Evolutionary conservation across 2,113 vertebrate genomes (phyloP), one percentile per base, ranked within the genome.

Genomic region (Ctenodactylus gundi): DNA sequence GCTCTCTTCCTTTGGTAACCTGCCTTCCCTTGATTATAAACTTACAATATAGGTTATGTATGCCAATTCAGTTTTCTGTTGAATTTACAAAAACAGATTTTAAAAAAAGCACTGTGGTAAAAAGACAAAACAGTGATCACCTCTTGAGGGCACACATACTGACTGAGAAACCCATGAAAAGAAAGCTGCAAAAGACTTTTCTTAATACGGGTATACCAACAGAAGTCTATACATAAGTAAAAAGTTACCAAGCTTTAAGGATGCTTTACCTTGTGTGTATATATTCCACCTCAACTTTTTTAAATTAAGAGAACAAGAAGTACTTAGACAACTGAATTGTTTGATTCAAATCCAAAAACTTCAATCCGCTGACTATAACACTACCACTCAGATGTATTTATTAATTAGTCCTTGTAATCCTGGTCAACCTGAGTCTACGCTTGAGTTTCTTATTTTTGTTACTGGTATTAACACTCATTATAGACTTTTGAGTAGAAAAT

Each of bases 21-120:
- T 57, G 41, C 14, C 77, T 95, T 88, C 80, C 57, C 85, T 44
- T 75, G 73, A 89, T 68, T 90, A 9, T 72, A 93, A 68, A 21
- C 67, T 77, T 72, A 58, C 67, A 93, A 88, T n/a, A 39, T 1
- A 60, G 20, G 23, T 88, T 85, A 94, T 46, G 20, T 65, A 88
- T 77, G 73, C 72, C 67, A 84, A 34, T 53, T 65, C 31, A 82
- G n/a, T 41, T 41, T 57, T 72, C 18, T 41, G 53, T 70, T 76
- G 88, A 76, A 90, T 90, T 91, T 70, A 77, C 7, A 90, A 82
- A 91, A 64, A 55, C 15, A 80, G 82, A 84, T n/a, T n/a, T n/a
- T n/a, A 81, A 77, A 9, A 88, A 95, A 95, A 36, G 36, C 27
- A 86, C 23, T 86, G 29, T 4, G 29, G n/a, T 0, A 88, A 23